Base-by-base conservation (phyloP, 37 sponge, comb jelly and placozoan genomes). In the Spongia lamella region DNA sequence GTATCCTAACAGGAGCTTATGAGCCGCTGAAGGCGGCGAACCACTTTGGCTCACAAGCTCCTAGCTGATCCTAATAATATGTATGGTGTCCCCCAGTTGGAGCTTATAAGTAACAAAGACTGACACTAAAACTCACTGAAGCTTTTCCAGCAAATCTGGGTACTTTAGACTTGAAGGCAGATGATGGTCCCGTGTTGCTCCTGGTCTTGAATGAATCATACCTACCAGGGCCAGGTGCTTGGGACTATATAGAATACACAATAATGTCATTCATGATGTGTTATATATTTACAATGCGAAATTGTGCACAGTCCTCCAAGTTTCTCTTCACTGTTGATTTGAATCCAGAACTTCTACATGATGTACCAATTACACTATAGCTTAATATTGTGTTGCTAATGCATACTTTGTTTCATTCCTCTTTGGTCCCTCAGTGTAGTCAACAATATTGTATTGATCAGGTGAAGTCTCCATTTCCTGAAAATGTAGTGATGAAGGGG, bases 401-500 rank as follows among this genome's bases (percentile, higher is more conserved):
- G 14, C 85, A 36, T 39, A 85, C 90, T 81, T 90, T n/a, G 30
- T 60, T 30, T 78, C 78, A 61, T 63, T 68, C 21, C 83, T 82
- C 32, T 71, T 78, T 19, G 5, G 49, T 24, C 71, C 84, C 56
- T 58, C 77, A 60, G 13, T 56, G 53, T 78, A 70, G 21, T 91
- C 92, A 31, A 76, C 80, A 1, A 91, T 58, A 64, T 86, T 73
- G 53, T 83, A 91, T 76, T 58, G 43, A 29, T 65, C 60, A 2
- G 92, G 92, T 33, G 50, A 61, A 0, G 92, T 91, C 38, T 68
- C 25, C 58, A 91, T 31, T 7, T 91, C 92, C 92, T 91, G 50
- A n/a, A n/a, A n/a, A n/a, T n/a, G n/a, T n/a, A n/a, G n/a, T n/a
- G n/a, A n/a, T n/a, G n/a, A n/a, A n/a, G n/a, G n/a, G n/a, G n/a